Evolutionary conservation across 2,888 invertebrate genomes (phyloP).

Genomic region (Acanthopleura granulata): DNA sequence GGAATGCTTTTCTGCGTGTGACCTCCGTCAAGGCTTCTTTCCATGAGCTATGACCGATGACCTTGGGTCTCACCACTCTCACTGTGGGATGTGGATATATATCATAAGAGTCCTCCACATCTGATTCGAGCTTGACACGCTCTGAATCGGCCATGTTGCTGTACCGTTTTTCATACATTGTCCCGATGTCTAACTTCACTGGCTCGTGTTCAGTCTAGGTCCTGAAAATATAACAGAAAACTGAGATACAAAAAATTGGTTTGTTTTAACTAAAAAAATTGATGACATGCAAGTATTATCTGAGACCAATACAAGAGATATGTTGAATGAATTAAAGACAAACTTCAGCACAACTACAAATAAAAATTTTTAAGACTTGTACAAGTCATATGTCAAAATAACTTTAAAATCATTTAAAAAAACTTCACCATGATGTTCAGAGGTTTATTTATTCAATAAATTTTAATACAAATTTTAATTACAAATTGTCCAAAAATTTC

Average conservation of each 20-base stretch:
- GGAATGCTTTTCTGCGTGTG: not conserved
- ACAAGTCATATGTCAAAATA: too few relatives aligned
- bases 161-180: constrained; percentile 16
- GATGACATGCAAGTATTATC: not conserved
- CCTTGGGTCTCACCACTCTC: not conserved
- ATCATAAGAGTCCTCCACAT: constrained; percentile 1
- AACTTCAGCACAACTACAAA: too few relatives aligned
- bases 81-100: constrained; percentile 16
- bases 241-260: not conserved
- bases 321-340: too few relatives aligned
- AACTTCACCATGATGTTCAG: too few relatives aligned
- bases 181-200: not conserved
- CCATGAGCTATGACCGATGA: not conserved
- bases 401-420: too few relatives aligned
- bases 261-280: not conserved
- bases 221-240: not conserved
- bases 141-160: not conserved
- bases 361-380: too few relatives aligned
- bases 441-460: too few relatives aligned
- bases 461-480: too few relatives aligned
- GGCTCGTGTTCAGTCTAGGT: not conserved
- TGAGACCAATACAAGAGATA: too few relatives aligned
- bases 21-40: constrained; percentile 9
- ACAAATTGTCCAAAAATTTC: too few relatives aligned
- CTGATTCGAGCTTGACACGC: not conserved